Evolutionary conservation across 1,140 invertebrate genomes (phyloP), one percentile per base, ranked within the genome.

Genomic region (Oncopodura yosiiana): DNA sequence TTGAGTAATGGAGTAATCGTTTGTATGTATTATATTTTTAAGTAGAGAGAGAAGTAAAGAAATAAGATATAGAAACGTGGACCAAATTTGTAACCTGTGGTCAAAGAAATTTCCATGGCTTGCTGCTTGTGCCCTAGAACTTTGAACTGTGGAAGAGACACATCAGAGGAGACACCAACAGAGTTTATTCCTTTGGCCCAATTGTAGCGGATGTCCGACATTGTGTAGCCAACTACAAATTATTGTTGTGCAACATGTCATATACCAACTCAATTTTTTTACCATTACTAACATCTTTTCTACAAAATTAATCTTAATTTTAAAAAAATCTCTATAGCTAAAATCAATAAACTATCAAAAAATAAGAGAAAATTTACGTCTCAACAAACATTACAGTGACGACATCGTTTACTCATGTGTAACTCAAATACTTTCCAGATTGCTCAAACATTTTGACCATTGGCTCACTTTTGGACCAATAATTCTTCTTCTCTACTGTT

Each of bases 201-300:
- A 78, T 85, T 88, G 81, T 94, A 95, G 73, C 84, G 82, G 78
- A 95, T 94, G 82, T 95, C 91, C 77, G 83, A 84, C 83, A 90
- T 93, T 77, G 87, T 90, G 82, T 94, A 94, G 78, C 90, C 90
- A 83, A 93, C 89, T 87, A 78, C 73, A 50, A 27, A 49, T 18
- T 49, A 48, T 55, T 45, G 43, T 38, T n/a, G 49, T 29, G 29
- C 45, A 56, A 51, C 50, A 44, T 32, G 41, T 38, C 39, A 51
- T 27, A 26, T 38, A 36, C 38, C 36, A 49, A 34, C 46, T 49
- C 46, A 49, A 49, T 37, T 30, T 49, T 34, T n/a, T n/a, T n/a
- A n/a, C n/a, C n/a, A n/a, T n/a, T n/a, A n/a, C n/a, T n/a, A n/a
- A n/a, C n/a, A n/a, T n/a, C n/a, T n/a, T n/a, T n/a, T n/a, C n/a